phyloP scores from a whole-genome alignment of 64 coral and sea anemone species.

The Montipora capricornis region DNA sequence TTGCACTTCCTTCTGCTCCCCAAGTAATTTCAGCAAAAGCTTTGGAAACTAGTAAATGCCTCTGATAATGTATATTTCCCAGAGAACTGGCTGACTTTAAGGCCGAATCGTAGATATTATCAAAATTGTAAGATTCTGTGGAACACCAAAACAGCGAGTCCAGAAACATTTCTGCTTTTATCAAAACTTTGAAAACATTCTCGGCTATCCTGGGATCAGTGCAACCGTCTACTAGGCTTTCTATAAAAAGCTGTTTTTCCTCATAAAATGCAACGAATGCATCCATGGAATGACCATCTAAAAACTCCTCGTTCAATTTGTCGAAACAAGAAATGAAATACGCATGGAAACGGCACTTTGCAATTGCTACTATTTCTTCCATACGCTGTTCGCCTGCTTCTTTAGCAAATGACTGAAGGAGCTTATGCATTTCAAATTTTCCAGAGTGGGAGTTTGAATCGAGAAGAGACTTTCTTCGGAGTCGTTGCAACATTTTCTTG shows the following conservation, averaged over 20 bases:
- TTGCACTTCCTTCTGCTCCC: background rate
- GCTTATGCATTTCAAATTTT: background rate
- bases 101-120: slow-evolving; percentile 7
- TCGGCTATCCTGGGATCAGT: background rate
- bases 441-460: background rate
- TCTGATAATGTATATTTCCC: background rate
- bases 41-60: background rate
- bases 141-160: background rate
- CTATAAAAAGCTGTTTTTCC: slow-evolving; percentile 11
- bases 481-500: slow-evolving; percentile 1
- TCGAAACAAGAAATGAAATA: background rate
- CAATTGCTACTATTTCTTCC: background rate
- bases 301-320: background rate
- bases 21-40: background rate
- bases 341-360: background rate
- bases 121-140: background rate
- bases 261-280: slow-evolving; percentile 25
- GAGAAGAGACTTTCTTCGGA: slow-evolving; percentile 37
- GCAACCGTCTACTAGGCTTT: background rate
- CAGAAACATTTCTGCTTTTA: background rate
- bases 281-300: background rate
- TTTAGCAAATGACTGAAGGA: slow-evolving; percentile 18
- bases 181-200: background rate
- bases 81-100: background rate
- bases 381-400: background rate